Conservation (phyloP, 2,888 invertebrate genomes). For the Agrotis puta region DNA sequence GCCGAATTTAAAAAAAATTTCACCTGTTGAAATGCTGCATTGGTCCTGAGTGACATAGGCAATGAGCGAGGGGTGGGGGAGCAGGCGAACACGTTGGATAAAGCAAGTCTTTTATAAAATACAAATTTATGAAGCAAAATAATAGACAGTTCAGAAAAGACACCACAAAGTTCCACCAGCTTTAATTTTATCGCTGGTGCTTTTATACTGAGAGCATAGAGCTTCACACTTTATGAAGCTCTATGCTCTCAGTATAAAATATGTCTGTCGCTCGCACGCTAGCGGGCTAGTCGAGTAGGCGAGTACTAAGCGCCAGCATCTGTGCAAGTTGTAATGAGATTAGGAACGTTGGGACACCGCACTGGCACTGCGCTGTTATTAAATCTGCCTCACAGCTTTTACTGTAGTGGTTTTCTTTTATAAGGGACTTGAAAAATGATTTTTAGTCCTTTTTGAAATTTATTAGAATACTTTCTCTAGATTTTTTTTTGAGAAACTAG, state of each 20-base stretch:
- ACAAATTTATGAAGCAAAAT: not conserved
- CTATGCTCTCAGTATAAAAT: conserved; percentile 32
- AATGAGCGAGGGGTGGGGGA: too few species aligned
- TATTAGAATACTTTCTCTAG: too few species aligned
- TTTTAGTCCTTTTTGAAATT: not conserved
- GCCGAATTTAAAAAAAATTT: too few species aligned
- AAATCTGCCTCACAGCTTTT: conserved; percentile 45
- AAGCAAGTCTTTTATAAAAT: not conserved
- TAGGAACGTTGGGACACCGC: conserved; percentile 45
- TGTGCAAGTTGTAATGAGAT: conserved; percentile 55
- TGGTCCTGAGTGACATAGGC: too few species aligned
- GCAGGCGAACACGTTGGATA: too few species aligned
- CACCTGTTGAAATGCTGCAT: too few species aligned
- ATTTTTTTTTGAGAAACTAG: too few species aligned
- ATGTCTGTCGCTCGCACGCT: conserved; percentile 30
- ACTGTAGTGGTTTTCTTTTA: conserved; percentile 22
- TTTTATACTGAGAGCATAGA: too few species aligned
- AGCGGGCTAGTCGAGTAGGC: conserved; percentile 21
- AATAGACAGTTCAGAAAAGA: not conserved
- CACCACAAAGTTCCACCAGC: not conserved
- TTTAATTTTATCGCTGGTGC: conserved; percentile 28
- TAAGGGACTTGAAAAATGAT: not conserved
- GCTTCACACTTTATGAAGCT: conserved; percentile 38
- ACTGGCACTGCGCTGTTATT: conserved; percentile 34
- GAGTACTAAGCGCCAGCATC: conserved; percentile 39